These are phyloP conservation scores for Aptenodytes forsteri DNA, from an alignment of 2,113 vertebrate genomes.

Conservation along the genomic window DNA sequence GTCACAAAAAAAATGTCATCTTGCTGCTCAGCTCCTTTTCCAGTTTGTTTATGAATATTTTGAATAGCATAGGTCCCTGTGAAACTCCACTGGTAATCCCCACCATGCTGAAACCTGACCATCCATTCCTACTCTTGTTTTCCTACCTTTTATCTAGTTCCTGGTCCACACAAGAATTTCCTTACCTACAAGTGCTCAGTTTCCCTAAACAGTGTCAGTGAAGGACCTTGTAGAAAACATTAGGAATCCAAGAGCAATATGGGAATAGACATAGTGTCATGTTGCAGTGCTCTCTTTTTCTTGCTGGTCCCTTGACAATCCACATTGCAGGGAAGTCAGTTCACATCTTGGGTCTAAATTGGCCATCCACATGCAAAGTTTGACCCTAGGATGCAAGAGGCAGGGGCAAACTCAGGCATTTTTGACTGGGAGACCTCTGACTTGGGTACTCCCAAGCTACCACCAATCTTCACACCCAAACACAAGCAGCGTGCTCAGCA, in stretches of 20 bases:
- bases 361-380: not conserved
- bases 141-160: not conserved
- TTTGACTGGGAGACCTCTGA: not conserved
- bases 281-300: not conserved
- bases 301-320: not conserved
- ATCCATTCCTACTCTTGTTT: not conserved
- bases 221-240: not conserved
- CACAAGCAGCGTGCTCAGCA: not conserved
- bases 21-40: not conserved
- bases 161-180: not conserved
- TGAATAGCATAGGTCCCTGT: not conserved
- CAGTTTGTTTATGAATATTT: not conserved
- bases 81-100: not conserved
- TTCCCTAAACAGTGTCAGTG: not conserved
- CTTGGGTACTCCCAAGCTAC: not conserved
- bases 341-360: not conserved
- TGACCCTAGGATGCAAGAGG: not conserved
- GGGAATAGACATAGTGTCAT: not conserved
- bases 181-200: not conserved
- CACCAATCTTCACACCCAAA: not conserved
- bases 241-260: not conserved
- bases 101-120: not conserved
- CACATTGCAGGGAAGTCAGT: not conserved
- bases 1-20: not conserved
- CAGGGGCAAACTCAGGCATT: not conserved